Base-by-base conservation (phyloP, 2,797 vertebrate species). In the Lindbergichthys nudifrons region DNA sequence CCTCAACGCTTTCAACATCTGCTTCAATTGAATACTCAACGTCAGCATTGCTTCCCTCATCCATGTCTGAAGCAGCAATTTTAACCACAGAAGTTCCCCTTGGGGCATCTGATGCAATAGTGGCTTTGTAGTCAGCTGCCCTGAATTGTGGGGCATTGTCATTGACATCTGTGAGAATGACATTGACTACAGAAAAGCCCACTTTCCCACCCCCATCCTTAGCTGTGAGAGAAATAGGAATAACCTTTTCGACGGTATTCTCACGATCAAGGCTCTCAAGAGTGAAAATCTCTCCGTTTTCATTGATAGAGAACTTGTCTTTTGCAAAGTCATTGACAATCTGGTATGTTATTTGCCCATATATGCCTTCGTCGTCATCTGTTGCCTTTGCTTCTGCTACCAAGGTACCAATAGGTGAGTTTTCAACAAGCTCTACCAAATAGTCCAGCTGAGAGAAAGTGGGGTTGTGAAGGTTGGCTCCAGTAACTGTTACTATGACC, bases 121-220 rank as follows among this genome's bases (percentile, higher is more conserved):
- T 97, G 42, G 96, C 96, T 92, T 96, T 96, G 75, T 99, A 99
- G 39, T 95, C 96, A 3, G 92, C 92, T 65, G 97, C 97, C 82
- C 96, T 95, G 83, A 99, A 99, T n/a, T 97, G 96, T 14, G 98
- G 98, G n/a, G 95, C 91, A 7, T 99, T 99, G 82, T 99, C 98
- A 67, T 99, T 99, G 88, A 96, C 94, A 71, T 99, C 98, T 7
- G 97, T 99, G 61, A 99, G 95, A 87, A 99, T 99, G 21, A 99
- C 96, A 80, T 97, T 99, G 82, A 99, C 86, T 3, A 94, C 93
- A 84, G 96, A 97, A 87, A 99, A 99, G 36, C 96, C 97, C 12
- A 98, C 97, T 92, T 96, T 99, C 26, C 98, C 98, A 10, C 98
- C 98, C 0, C 95, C 93, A 23, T 99, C 98, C 92, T 95, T 97